A percentile compares a stretch with the other conserved stretches of the same genome.
Conservation (phyloP, 1,140 invertebrate species). For the Papilio helenus region DNA sequence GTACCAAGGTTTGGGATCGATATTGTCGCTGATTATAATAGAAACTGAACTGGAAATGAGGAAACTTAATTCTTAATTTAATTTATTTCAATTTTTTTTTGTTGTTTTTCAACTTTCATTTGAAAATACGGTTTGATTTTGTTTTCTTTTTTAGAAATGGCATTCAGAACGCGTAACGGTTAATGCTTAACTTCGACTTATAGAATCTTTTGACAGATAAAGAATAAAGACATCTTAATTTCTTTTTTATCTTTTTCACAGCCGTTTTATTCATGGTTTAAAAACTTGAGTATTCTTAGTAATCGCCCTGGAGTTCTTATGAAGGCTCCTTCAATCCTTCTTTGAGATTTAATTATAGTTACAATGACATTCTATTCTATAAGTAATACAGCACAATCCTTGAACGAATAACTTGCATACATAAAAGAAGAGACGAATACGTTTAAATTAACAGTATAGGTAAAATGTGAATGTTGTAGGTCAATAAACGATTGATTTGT, state of each 20-base stretch:
- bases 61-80: constrained; percentile 77
- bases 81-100: constrained; percentile 64
- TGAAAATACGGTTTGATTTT: constrained; percentile 44
- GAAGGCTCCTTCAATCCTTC: no score
- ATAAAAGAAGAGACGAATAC: background rate
- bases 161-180: constrained; percentile 25
- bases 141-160: constrained; percentile 42
- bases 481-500: constrained; percentile 30
- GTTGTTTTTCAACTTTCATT: constrained; percentile 27
- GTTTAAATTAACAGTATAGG: background rate
- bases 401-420: background rate
- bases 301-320: no score
- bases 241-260: background rate
- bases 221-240: background rate
- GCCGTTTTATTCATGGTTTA: no score
- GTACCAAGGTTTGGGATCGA: constrained; percentile 63
- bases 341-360: no score
- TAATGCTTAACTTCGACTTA: constrained; percentile 16
- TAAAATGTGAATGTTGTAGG: constrained; percentile 16
- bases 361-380: no score
- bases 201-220: background rate
- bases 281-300: no score
- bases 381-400: background rate
- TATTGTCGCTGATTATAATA: constrained; percentile 64
- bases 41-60: constrained; percentile 66